A percentile compares a stretch with the other conserved stretches of the same genome.
phyloP scores from a whole-genome alignment of 2,888 invertebrate genomes.

The Plebejus melissa region DNA sequence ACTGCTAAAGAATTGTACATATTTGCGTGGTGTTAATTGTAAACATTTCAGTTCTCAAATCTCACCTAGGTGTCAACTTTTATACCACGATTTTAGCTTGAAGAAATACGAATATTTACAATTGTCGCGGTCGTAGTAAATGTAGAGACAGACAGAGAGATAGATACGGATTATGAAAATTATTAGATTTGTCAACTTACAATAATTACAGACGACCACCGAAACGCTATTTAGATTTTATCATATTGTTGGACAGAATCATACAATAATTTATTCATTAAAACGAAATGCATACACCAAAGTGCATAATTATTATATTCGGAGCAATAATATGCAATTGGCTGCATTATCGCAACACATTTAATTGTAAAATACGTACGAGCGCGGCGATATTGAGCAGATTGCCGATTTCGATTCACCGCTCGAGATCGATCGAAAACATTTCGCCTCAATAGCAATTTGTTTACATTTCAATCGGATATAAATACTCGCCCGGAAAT shows the following conservation, averaged over 20 bases:
- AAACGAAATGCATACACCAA: too few relatives aligned
- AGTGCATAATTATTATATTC: too few relatives aligned
- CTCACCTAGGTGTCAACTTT: not conserved
- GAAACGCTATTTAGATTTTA: too few relatives aligned
- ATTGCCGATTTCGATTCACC: not conserved
- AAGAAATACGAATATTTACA: too few relatives aligned
- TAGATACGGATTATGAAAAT: too few relatives aligned
- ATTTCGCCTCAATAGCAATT: not conserved
- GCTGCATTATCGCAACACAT: not conserved
- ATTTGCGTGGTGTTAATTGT: not conserved
- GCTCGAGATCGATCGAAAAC: not conserved
- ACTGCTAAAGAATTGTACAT: not conserved
- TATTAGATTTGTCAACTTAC: too few relatives aligned
- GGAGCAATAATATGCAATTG: not conserved
- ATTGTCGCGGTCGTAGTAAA: too few relatives aligned
- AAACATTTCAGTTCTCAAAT: not conserved
- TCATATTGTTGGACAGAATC: too few relatives aligned
- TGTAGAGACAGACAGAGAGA: too few relatives aligned
- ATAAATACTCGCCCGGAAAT: constrained; percentile 13
- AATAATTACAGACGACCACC: too few relatives aligned
- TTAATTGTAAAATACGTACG: not conserved
- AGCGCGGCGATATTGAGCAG: not conserved
- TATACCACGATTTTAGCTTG: not conserved
- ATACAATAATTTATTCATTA: too few relatives aligned
- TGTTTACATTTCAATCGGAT: constrained; percentile 10